These are phyloP conservation scores for Galeopsomyia nigrocyanea DNA, from an alignment of 2,888 invertebrate genomes.

Conservation along the genomic window DNA sequence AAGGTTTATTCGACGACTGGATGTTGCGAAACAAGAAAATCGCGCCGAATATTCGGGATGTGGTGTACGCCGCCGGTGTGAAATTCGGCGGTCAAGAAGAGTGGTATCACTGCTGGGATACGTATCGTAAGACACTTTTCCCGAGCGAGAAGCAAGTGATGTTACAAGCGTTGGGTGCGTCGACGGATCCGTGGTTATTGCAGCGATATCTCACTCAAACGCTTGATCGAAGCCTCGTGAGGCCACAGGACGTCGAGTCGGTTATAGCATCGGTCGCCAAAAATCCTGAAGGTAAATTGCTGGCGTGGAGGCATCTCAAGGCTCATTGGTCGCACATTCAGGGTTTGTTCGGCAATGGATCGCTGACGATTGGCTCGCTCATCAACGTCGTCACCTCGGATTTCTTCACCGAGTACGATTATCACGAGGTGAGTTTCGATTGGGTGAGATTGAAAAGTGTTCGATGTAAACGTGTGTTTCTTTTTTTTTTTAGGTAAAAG, in stretches of 20 bases:
- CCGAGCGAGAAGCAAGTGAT: constrained; percentile 81
- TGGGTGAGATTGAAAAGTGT: constrained; percentile 24
- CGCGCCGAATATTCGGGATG: constrained; percentile 82
- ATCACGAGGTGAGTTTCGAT: constrained; percentile 74
- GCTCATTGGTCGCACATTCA: constrained; percentile 78
- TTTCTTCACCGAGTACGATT: constrained; percentile 82
- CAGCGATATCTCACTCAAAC: constrained; percentile 84
- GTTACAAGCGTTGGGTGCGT: constrained; percentile 79
- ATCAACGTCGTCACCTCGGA: constrained; percentile 77
- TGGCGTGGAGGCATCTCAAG: constrained; percentile 81
- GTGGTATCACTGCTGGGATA: constrained; percentile 84
- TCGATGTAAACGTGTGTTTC: constrained; percentile 34
- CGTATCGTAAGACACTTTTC: constrained; percentile 76
- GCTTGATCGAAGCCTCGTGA: constrained; percentile 78
- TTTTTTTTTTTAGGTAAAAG: constrained; percentile 75
- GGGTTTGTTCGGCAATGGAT: constrained; percentile 75
- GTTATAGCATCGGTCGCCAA: constrained; percentile 81
- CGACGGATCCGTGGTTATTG: constrained; percentile 84
- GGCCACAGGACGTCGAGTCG: constrained; percentile 78
- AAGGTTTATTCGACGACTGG: constrained; percentile 80
- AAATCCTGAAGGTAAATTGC: constrained; percentile 78
- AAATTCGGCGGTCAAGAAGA: constrained; percentile 79
- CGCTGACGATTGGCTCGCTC: constrained; percentile 75
- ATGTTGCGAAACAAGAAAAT: constrained; percentile 76
- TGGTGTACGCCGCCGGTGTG: constrained; percentile 77